A percentile compares a stretch with the other conserved stretches of the same genome.
phyloP scores from a whole-genome alignment of 1,140 invertebrate species.

The Habropoda laboriosa region DNA sequence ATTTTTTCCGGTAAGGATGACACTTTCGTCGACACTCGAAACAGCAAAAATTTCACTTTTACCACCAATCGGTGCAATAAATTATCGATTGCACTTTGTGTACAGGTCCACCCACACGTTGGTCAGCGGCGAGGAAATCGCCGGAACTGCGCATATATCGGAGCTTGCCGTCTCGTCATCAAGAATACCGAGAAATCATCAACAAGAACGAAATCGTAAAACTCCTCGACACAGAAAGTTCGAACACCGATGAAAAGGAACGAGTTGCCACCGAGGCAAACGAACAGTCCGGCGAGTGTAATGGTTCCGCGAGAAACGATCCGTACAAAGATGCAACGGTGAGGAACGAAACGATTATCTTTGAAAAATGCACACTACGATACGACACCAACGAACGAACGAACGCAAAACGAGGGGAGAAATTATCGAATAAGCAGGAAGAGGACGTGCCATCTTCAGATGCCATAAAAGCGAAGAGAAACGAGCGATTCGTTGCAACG shows the following conservation, averaged over 20 bases:
- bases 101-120: constrained; percentile 82
- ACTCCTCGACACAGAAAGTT: not conserved
- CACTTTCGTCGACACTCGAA: not conserved
- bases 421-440: constrained; percentile 23
- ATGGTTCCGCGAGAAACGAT: not conserved
- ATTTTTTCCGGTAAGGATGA: no score
- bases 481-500: constrained; percentile 36
- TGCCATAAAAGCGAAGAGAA: constrained; percentile 49
- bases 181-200: constrained; percentile 59
- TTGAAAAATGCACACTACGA: not conserved
- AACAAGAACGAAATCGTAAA: constrained; percentile 6
- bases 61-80: not conserved
- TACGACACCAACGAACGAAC: constrained; percentile 57
- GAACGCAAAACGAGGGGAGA: constrained; percentile 52
- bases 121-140: constrained; percentile 82
- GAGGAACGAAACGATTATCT: constrained; percentile 18
- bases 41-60: not conserved
- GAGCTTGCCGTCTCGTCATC: constrained; percentile 81
- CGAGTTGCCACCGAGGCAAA: not conserved
- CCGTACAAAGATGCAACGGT: constrained; percentile 1
- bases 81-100: constrained; percentile 36
- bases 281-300: constrained; percentile 1
- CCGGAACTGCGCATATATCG: constrained; percentile 83
- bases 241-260: not conserved
- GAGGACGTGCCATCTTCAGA: constrained; percentile 53